These are phyloP conservation scores for Sitophilus oryzae DNA, from an alignment of 1,140 invertebrate species.

Conservation along the genomic window DNA sequence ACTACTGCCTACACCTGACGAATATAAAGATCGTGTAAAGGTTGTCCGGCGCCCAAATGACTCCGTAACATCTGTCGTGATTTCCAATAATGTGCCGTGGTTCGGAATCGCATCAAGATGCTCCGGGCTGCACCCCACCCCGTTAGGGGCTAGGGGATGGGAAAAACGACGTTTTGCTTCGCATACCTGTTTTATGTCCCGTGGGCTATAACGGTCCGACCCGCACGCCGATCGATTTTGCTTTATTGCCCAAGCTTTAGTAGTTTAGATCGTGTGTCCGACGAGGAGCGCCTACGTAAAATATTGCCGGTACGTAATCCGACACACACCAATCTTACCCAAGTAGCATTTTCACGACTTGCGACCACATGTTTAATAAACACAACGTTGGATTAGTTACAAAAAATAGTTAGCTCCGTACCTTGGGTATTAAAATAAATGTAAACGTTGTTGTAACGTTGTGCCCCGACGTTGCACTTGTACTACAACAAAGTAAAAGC, in stretches of 20 bases:
- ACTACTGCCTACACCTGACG: background rate
- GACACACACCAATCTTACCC: too few relatives aligned
- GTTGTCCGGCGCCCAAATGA: slow-evolving; percentile 9
- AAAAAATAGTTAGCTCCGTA: too few relatives aligned
- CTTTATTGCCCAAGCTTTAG: background rate
- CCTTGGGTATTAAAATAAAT: too few relatives aligned
- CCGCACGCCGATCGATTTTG: slow-evolving; percentile 1
- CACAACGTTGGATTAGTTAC: too few relatives aligned
- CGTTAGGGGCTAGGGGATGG: too few relatives aligned
- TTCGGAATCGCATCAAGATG: slow-evolving; percentile 9
- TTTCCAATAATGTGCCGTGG: slow-evolving; percentile 13
- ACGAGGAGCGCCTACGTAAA: background rate
- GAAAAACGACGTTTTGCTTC: slow-evolving; percentile 7
- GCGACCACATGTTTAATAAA: too few relatives aligned
- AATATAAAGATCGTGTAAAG: too few relatives aligned
- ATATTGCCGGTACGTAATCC: background rate
- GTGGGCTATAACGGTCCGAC: slow-evolving; percentile 3
- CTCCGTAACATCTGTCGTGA: slow-evolving; percentile 9
- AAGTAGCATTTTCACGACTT: too few relatives aligned
- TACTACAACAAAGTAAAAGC: too few relatives aligned
- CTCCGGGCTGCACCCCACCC: background rate
- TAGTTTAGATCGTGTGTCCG: background rate
- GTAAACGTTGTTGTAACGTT: too few relatives aligned
- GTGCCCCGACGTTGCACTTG: too few relatives aligned
- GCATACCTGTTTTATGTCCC: slow-evolving; percentile 15